phyloP scores from a whole-genome alignment of 64 coral and sea anemone species.

The Montipora cactus region DNA sequence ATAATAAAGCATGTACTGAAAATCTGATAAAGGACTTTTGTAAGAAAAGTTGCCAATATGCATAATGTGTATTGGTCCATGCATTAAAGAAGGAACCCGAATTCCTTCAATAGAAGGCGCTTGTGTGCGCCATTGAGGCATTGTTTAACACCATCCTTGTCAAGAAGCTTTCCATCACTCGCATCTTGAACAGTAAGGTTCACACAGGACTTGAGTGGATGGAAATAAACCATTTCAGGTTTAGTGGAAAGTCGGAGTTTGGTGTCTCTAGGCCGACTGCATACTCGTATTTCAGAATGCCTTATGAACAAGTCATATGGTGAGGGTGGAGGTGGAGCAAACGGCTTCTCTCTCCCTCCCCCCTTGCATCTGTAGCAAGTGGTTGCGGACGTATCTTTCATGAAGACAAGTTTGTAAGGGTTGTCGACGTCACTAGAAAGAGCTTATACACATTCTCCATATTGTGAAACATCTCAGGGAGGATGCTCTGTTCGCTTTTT shows the following conservation, averaged over 20 bases:
- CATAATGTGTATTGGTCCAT: too few species aligned
- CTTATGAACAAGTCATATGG: constrained; percentile 51
- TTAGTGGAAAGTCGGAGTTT: constrained; percentile 23
- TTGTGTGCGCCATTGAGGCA: background rate
- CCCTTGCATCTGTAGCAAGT: constrained; percentile 54
- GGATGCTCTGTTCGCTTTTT: too few species aligned
- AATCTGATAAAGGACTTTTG: too few species aligned
- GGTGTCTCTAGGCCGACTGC: constrained; percentile 19
- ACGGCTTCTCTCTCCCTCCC: constrained; percentile 36
- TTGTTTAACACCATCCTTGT: background rate
- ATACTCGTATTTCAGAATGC: constrained; percentile 35
- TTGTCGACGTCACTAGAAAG: too few species aligned
- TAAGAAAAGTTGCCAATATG: too few species aligned
- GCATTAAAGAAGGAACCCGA: background rate
- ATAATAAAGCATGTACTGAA: too few species aligned
- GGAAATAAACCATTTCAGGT: constrained; percentile 39
- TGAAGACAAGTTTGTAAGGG: too few species aligned
- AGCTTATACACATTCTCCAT: too few species aligned
- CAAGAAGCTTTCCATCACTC: background rate
- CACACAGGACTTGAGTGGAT: constrained; percentile 38
- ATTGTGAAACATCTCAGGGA: too few species aligned
- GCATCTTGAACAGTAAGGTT: background rate
- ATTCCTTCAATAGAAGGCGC: background rate
- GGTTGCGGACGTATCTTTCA: background rate
- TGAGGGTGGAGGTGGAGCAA: constrained; percentile 44